Evolutionary conservation across 1,140 invertebrate genomes (phyloP).

Genomic region (Ceratina australensis): DNA sequence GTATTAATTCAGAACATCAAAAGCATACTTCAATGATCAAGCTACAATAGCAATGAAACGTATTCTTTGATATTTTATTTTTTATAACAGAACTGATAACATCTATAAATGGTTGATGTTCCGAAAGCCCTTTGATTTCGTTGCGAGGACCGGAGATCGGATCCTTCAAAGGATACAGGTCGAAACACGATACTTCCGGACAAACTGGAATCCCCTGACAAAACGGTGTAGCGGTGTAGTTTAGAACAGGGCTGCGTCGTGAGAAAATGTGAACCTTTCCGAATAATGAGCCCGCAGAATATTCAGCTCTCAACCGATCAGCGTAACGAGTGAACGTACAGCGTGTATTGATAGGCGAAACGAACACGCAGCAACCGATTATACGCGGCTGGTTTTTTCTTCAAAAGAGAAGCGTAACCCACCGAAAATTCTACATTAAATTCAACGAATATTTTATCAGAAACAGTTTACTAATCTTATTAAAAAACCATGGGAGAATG

Average conservation of each 20-base stretch:
- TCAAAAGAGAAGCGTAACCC: too few relatives aligned
- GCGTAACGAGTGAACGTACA: constrained; percentile 6
- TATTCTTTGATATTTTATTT: too few relatives aligned
- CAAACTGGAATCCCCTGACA: constrained; percentile 44
- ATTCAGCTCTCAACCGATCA: constrained; percentile 2
- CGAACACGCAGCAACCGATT: neutral
- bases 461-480: too few relatives aligned
- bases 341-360: neutral
- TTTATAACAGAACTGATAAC: too few relatives aligned
- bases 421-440: neutral
- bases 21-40: too few relatives aligned
- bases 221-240: neutral
- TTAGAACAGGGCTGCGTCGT: constrained; percentile 33
- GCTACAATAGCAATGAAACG: too few relatives aligned
- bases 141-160: neutral
- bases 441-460: neutral
- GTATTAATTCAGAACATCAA: too few relatives aligned
- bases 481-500: too few relatives aligned
- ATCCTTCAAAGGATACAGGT: constrained; percentile 38
- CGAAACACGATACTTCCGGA: constrained; percentile 65
- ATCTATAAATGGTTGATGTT: too few relatives aligned
- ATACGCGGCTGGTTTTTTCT: neutral
- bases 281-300: constrained; percentile 9
- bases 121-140: neutral
- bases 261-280: constrained; percentile 31